Evolutionary conservation across 2,888 invertebrate genomes (phyloP).

Genomic region (Napeogenes inachia): DNA sequence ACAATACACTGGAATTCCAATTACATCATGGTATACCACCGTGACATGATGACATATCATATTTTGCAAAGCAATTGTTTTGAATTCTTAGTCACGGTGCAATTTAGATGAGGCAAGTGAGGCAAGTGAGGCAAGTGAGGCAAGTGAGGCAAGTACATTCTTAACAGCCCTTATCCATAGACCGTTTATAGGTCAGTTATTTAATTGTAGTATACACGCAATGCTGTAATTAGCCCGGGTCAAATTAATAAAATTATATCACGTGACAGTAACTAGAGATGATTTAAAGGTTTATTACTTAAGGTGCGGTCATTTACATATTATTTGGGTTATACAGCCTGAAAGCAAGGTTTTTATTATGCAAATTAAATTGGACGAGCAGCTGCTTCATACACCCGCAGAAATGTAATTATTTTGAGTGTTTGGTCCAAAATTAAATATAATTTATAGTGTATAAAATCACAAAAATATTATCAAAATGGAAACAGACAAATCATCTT

Average conservation of each 20-base stretch:
- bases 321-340: neutral
- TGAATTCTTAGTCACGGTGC: constrained; percentile 26
- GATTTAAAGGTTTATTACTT: neutral
- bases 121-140: constrained; percentile 9
- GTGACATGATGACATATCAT: constrained; percentile 17
- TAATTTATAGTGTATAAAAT: too few relatives aligned
- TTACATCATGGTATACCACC: constrained; percentile 27
- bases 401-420: neutral
- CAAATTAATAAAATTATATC: constrained; percentile 14
- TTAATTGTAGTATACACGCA: constrained; percentile 20
- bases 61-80: constrained; percentile 31
- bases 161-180: neutral
- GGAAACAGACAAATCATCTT: too few relatives aligned
- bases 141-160: neutral
- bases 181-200: constrained; percentile 12
- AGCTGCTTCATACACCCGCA: neutral
- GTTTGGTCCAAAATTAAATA: neutral
- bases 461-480: too few relatives aligned
- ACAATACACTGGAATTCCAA: constrained; percentile 28
- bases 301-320: neutral
- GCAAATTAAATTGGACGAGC: neutral
- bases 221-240: constrained; percentile 22
- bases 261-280: neutral
- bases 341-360: neutral
- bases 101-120: constrained; percentile 16